These are phyloP conservation scores for Takifugu ocellatus DNA, from an alignment of 2,797 vertebrate species.

Conservation along the genomic window DNA sequence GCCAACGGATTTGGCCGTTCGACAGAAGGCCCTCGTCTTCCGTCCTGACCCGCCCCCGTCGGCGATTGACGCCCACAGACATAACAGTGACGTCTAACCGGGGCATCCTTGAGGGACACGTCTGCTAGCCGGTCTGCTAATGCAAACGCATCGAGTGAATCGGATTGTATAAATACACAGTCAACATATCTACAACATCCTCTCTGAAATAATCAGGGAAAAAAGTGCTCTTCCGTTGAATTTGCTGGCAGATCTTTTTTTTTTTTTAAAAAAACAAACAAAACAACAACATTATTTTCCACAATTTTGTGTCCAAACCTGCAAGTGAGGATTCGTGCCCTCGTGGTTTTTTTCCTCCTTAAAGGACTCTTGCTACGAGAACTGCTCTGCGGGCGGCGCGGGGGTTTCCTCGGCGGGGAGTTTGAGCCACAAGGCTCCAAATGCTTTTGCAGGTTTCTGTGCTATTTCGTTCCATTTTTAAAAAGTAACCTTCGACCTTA, in stretches of 20 bases:
- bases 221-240: conserved; percentile 85
- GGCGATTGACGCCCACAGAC: conserved; percentile 43
- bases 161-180: conserved; percentile 66
- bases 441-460: conserved; percentile 74
- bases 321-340: conserved; percentile 56
- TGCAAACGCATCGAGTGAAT: conserved; percentile 66
- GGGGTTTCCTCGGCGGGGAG: conserved; percentile 65
- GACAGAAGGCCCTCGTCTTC: conserved; percentile 61
- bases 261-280: conserved; percentile 26
- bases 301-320: conserved; percentile 53
- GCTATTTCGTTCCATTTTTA: conserved; percentile 38
- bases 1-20: conserved; percentile 87
- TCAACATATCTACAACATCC: conserved; percentile 60
- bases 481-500: conserved; percentile 39
- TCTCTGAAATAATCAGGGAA: conserved; percentile 61
- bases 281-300: conserved; percentile 33
- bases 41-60: conserved; percentile 35
- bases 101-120: conserved; percentile 47
- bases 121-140: conserved; percentile 38
- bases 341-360: conserved; percentile 53
- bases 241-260: conserved; percentile 83
- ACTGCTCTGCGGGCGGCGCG: conserved; percentile 69
- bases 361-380: conserved; percentile 53
- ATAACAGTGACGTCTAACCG: conserved; percentile 36
- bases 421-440: conserved; percentile 65